Conservation (phyloP, 2,797 vertebrate species). For the Eleutherodactylus coqui region DNA sequence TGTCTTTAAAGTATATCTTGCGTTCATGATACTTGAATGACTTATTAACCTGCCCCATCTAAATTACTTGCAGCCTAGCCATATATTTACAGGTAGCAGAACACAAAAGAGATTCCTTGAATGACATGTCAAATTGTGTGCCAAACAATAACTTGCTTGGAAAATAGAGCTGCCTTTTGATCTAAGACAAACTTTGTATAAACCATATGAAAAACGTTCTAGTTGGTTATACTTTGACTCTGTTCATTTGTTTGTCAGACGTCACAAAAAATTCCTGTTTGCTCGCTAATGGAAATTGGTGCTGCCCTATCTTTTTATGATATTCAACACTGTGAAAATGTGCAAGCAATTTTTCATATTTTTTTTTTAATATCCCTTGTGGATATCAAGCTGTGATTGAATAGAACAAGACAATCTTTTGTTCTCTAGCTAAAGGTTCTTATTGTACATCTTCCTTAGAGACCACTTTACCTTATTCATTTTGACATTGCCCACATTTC, state of each 20-base stretch:
- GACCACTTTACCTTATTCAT: not conserved
- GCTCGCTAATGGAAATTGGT: not conserved
- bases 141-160: no score
- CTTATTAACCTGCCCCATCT: no score
- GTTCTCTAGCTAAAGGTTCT: no score
- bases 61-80: no score
- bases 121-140: no score
- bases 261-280: not conserved
- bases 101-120: no score
- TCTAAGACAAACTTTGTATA: no score
- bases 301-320: not conserved
- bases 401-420: not conserved
- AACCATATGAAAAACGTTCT: no score
- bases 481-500: constrained; percentile 1
- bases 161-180: no score
- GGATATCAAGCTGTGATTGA: not conserved
- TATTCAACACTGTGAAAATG: not conserved
- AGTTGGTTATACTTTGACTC: not conserved
- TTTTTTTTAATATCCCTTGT: not conserved
- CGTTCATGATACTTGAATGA: no score
- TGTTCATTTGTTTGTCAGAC: not conserved
- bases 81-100: no score
- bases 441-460: not conserved
- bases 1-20: no score
- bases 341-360: not conserved